A percentile compares a stretch with the other conserved stretches of the same genome.
Conservation (phyloP, 2,113 vertebrate species). For the Numida meleagris region DNA sequence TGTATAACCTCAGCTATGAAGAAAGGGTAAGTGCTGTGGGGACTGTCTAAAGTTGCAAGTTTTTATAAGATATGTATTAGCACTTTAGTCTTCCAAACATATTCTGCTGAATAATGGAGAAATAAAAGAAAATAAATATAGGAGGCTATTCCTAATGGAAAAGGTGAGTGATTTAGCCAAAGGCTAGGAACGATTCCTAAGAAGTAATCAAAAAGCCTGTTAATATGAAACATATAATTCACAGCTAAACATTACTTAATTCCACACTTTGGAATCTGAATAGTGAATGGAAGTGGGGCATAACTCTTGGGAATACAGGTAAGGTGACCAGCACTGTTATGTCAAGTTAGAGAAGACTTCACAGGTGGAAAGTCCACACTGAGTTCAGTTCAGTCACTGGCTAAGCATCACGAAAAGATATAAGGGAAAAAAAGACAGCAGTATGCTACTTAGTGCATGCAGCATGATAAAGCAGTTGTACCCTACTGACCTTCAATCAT, state of each 20-base stretch:
- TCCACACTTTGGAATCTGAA: background rate
- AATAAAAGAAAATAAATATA: background rate
- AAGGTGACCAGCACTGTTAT: background rate
- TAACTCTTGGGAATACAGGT: background rate
- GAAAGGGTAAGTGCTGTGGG: background rate
- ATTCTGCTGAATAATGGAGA: background rate
- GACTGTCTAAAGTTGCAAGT: background rate
- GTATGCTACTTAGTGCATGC: background rate
- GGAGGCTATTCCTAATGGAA: background rate
- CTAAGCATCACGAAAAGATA: background rate
- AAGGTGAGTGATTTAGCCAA: background rate
- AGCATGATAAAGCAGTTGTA: background rate
- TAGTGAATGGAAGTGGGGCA: background rate
- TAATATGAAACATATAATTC: background rate
- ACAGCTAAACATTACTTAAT: background rate
- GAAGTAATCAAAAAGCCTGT: background rate
- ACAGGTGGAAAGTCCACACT: background rate
- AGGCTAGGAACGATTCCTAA: background rate
- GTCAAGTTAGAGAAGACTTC: background rate
- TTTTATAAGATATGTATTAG: background rate
- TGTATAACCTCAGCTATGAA: background rate
- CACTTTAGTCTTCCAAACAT: background rate
- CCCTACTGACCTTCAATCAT: background rate
- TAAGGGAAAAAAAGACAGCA: accelerated
- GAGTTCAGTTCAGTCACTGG: background rate